A percentile compares a stretch with the other conserved stretches of the same genome.
Conservation (phyloP, 2,888 invertebrate species). For the Apantesis nais region DNA sequence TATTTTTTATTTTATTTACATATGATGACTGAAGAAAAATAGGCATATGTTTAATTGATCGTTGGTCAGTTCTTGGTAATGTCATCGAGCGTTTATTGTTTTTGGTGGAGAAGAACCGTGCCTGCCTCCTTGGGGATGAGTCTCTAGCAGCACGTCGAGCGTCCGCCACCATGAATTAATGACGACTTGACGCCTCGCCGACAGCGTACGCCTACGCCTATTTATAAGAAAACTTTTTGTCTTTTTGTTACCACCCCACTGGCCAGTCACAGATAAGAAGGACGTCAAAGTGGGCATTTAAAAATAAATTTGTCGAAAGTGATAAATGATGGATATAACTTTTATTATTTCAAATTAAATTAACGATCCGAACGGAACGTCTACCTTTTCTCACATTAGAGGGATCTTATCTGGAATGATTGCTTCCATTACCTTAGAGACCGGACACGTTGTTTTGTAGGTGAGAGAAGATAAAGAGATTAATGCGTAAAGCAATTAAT, state of each 20-base stretch:
- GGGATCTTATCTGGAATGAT: constrained; percentile 84
- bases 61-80: neutral
- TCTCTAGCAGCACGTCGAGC: constrained; percentile 21
- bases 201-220: constrained; percentile 74
- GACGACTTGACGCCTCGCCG: constrained; percentile 67
- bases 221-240: constrained; percentile 67
- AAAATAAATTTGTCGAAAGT: constrained; percentile 86
- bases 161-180: constrained; percentile 50
- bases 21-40: constrained; percentile 29
- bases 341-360: constrained; percentile 86
- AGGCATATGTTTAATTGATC: constrained; percentile 5
- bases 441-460: constrained; percentile 81
- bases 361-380: constrained; percentile 80
- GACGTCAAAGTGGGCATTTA: constrained; percentile 81
- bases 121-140: constrained; percentile 5
- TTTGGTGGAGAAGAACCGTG: neutral
- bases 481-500: constrained; percentile 85
- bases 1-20: constrained; percentile 55
- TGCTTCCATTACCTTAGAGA: constrained; percentile 83
- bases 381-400: constrained; percentile 85
- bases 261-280: constrained; percentile 77
- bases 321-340: constrained; percentile 84
- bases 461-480: constrained; percentile 81
- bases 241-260: constrained; percentile 67
- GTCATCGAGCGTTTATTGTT: neutral